Base-by-base conservation (phyloP, 2,113 vertebrate species). In the Odobenus rosmarus region DNA sequence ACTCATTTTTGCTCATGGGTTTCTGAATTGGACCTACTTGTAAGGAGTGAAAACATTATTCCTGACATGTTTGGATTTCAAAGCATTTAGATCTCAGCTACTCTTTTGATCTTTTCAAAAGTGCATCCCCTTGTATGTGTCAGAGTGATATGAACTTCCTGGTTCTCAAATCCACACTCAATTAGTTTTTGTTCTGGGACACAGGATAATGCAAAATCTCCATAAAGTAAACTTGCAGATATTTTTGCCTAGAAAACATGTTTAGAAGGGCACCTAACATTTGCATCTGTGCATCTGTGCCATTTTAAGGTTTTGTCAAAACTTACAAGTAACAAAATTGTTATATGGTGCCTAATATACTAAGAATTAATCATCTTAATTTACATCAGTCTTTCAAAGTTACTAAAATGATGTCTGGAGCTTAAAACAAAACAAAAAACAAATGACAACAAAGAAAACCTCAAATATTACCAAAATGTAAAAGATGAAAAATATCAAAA, bases 161-260 rank as follows among this genome's bases (percentile, higher is more conserved):
- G 28, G 16, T 81, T 92, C 81, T 95, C 64, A 90, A 39, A 71
- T 26, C 8, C 18, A 42, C 77, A 55, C 42, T 83, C n/a, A 62
- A 33, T 96, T n/a, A 89, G 6, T 24, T 57, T 74, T 86, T 88
- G 4, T 49, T 71, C 24, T 53, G 57, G 33, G 21, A 86, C 55
- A 92, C 10, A 74, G 33, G 7, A 5, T 23, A 10, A 67, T 84
- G 49, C 13, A 91, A 33, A 71, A 26, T 84, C 96, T 92, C 49
- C 42, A 76, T 71, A 49, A 55, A 85, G 15, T 39, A 89, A 62
- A 7, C 53, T 57, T 67, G 49, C 3, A 64, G 55, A n/a, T 94
- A 90, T 84, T 90, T 95, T 96, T 94, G 4, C 62, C 74, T 72
- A 53, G 16, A 91, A 93, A 92, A 59, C n/a, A 57, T 36, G 13